These are phyloP conservation scores for Anthophora plumipes DNA, from an alignment of 2,888 invertebrate species.

Conservation along the genomic window DNA sequence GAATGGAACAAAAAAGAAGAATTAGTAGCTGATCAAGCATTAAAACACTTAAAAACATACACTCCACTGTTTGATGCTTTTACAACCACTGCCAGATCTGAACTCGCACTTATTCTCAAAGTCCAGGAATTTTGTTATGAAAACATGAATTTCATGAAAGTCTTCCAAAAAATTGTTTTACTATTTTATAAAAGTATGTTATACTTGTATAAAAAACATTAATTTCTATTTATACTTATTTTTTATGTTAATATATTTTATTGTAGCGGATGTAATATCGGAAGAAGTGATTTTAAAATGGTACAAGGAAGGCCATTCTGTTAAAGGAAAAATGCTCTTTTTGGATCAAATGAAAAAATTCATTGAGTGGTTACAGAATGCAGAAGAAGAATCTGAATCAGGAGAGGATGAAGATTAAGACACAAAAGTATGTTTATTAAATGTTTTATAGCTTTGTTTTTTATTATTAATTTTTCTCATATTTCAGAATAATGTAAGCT, in stretches of 20 bases:
- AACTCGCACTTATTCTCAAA: slow-evolving; percentile 94
- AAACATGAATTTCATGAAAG: slow-evolving; percentile 99
- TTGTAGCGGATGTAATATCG: slow-evolving; percentile 94
- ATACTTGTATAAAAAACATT: neutral
- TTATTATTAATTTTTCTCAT: slow-evolving; percentile 20
- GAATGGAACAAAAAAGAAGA: slow-evolving; percentile 99
- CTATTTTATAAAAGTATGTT: slow-evolving; percentile 96
- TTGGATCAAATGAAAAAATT: slow-evolving; percentile 99
- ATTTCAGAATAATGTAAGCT: slow-evolving; percentile 67
- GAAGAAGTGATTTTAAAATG: slow-evolving; percentile 98
- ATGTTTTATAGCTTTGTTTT: slow-evolving; percentile 14
- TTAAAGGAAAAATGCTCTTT: slow-evolving; percentile 98
- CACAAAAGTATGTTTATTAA: slow-evolving; percentile 52
- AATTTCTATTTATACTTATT: neutral
- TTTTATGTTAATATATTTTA: slow-evolving; percentile 14
- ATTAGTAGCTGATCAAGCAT: slow-evolving; percentile 97
- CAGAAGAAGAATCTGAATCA: slow-evolving; percentile 93
- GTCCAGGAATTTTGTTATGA: slow-evolving; percentile 99
- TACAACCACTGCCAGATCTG: slow-evolving; percentile 93
- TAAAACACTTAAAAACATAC: slow-evolving; percentile 94
- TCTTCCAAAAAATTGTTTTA: slow-evolving; percentile 98
- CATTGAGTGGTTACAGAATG: slow-evolving; percentile 98
- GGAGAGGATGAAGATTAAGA: slow-evolving; percentile 86
- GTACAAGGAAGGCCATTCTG: slow-evolving; percentile 97
- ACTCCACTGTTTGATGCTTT: slow-evolving; percentile 95